These are phyloP conservation scores for Otus scops DNA, from an alignment of 2,797 vertebrate species.

Conservation along the genomic window DNA sequence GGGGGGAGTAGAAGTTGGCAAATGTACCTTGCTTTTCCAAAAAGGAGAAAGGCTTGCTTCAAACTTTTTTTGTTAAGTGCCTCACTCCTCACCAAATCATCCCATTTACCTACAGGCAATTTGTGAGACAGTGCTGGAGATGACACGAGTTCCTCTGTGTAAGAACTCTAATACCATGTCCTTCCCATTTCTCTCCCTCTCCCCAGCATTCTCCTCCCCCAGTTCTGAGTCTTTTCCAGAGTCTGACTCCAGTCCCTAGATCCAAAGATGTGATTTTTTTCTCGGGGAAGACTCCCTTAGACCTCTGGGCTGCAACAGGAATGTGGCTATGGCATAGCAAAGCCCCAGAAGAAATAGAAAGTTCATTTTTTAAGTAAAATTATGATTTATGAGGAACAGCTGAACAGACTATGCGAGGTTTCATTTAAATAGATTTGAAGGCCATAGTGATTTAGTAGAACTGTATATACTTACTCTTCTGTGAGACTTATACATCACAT, in stretches of 20 bases:
- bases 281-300: background rate
- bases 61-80: background rate
- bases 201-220: background rate
- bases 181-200: background rate
- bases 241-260: background rate
- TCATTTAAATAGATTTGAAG: constrained; percentile 41
- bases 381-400: constrained; percentile 62
- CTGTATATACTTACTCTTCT: background rate
- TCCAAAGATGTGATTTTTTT: background rate
- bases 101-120: background rate
- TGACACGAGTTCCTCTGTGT: fast-evolving
- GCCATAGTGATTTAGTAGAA: constrained; percentile 13
- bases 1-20: background rate
- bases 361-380: constrained; percentile 40
- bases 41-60: background rate
- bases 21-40: background rate
- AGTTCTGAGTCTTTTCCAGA: background rate
- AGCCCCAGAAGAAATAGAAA: constrained; percentile 52
- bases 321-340: background rate
- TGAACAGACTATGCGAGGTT: background rate
- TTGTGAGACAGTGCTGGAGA: background rate
- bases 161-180: background rate
- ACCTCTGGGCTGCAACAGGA: constrained; percentile 15
- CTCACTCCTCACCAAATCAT: background rate
- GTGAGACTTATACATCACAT: background rate